Evolutionary conservation across 2,113 vertebrate genomes (phyloP), one percentile per base, ranked within the genome.

Genomic region (Lagopus leucura): DNA sequence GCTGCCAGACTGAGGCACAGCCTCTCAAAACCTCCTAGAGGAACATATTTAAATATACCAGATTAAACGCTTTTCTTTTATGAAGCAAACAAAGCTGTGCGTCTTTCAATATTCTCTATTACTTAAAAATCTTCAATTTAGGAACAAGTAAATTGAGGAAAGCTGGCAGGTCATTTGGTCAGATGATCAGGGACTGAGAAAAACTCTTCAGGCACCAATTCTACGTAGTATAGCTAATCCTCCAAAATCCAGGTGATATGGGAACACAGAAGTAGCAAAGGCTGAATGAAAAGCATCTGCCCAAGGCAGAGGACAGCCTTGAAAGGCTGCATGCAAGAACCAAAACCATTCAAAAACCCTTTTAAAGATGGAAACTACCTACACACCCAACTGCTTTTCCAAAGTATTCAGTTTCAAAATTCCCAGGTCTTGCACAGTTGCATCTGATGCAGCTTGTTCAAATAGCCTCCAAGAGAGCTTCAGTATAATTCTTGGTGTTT

Each of bases 321-420:
- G 15, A n/a, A 40, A 80, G 48, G 45, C 47, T 58, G 42, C 66
- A 52, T 25, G 40, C 77, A 90, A 82, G 67, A 82, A 86, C 48
- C 82, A 82, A 38, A 82, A 28, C 10, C 25, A 36, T 4, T 28
- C 21, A 43, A 86, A 63, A 36, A 69, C 2, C 48, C 63, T 82
- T 93, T 79, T 67, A 17, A 48, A 9, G 50, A 67, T 21, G 18
- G 36, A 36, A 80, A 65, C 86, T 55, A 94, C 90, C 86, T 92
- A 88, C 25, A 0, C 43, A 40, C 60, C 58, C 0, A 0, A 84
- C 25, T 55, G 50, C 61, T 6, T 75, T 67, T 76, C 63, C 24
- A 6, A 19, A 73, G 71, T 60, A 67, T 86, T 82, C 21, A 0
- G 17, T 93, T 96, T 88, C 94, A 36, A 76, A 76, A 34, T 14